These are phyloP conservation scores for Drosophila insularis DNA, from an alignment of 1,140 invertebrate genomes.

Conservation along the genomic window DNA sequence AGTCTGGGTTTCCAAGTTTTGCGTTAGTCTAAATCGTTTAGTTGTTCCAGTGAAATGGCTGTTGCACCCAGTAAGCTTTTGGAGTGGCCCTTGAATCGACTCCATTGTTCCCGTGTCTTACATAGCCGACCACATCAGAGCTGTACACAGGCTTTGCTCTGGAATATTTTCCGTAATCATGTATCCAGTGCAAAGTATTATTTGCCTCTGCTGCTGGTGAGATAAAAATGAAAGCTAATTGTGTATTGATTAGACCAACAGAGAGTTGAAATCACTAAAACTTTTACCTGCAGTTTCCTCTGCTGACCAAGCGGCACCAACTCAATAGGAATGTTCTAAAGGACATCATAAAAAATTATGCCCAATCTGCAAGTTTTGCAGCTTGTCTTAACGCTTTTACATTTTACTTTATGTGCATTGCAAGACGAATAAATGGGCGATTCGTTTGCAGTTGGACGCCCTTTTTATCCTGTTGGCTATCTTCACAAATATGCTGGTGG, in stretches of 20 bases:
- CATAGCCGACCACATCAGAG: constrained; percentile 47
- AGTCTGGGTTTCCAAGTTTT: background rate
- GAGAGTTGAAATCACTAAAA: no score
- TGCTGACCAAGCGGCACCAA: constrained; percentile 32
- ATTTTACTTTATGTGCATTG: constrained; percentile 42
- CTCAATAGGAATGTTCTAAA: constrained; percentile 2
- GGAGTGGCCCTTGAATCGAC: constrained; percentile 28
- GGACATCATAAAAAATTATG: constrained; percentile 32
- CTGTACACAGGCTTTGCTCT: constrained; percentile 47
- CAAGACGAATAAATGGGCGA: constrained; percentile 21
- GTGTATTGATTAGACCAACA: no score
- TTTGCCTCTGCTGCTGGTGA: constrained; percentile 54
- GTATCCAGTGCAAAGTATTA: constrained; percentile 61
- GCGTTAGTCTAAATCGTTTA: constrained; percentile 21
- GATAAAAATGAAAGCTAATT: background rate
- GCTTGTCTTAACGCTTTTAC: constrained; percentile 41
- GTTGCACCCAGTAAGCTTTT: constrained; percentile 51
- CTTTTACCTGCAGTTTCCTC: constrained; percentile 29
- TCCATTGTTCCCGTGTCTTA: constrained; percentile 41
- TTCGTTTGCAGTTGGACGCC: constrained; percentile 29
- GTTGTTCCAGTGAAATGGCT: constrained; percentile 41
- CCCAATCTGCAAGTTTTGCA: constrained; percentile 23
- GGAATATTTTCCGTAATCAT: constrained; percentile 61
- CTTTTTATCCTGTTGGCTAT: constrained; percentile 29
- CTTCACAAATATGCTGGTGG: constrained; percentile 33